Percentiles rank a stretch among this genome's conserved stretches.
phyloP scores from a whole-genome alignment of 1,140 invertebrate species.

The Bombyx mandarina region DNA sequence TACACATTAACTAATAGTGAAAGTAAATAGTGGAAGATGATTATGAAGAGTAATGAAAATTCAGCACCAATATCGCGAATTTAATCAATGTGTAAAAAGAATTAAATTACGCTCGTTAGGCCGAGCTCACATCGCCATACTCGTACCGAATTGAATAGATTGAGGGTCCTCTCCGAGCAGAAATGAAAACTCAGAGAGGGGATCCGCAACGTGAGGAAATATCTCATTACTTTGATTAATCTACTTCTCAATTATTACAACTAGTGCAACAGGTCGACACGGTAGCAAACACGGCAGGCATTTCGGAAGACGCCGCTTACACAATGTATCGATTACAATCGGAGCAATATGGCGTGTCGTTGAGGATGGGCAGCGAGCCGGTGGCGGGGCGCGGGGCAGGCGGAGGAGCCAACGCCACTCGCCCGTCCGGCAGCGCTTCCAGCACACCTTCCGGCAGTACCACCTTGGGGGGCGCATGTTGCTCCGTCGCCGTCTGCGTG shows the following conservation, averaged over 20 bases:
- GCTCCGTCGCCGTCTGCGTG: conserved; percentile 33
- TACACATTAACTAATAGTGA: no score
- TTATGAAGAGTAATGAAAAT: no score
- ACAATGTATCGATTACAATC: conserved; percentile 83
- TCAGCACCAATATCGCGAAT: no score
- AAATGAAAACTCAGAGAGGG: conserved; percentile 7
- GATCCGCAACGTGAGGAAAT: conserved; percentile 73
- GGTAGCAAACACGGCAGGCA: conserved; percentile 68
- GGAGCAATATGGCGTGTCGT: conserved; percentile 76
- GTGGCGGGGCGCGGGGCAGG: conserved; percentile 32
- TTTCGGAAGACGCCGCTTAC: conserved; percentile 73
- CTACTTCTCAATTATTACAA: conserved; percentile 28
- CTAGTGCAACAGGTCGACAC: conserved; percentile 57
- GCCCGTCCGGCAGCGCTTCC: conserved; percentile 49
- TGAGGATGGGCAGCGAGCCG: conserved; percentile 43
- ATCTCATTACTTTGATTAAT: conserved; percentile 13
- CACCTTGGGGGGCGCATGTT: conserved; percentile 25
- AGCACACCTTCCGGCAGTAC: conserved; percentile 47
- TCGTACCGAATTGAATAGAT: background rate
- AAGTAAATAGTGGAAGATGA: no score
- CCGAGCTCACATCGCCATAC: no score
- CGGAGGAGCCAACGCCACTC: conserved; percentile 46
- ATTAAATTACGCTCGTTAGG: no score
- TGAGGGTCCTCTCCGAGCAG: conserved; percentile 2
- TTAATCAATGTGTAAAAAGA: no score